Percentiles rank a stretch among this genome's conserved stretches.
Conservation (phyloP, 2,888 invertebrate species). For the Meiosimyza platycephala region DNA sequence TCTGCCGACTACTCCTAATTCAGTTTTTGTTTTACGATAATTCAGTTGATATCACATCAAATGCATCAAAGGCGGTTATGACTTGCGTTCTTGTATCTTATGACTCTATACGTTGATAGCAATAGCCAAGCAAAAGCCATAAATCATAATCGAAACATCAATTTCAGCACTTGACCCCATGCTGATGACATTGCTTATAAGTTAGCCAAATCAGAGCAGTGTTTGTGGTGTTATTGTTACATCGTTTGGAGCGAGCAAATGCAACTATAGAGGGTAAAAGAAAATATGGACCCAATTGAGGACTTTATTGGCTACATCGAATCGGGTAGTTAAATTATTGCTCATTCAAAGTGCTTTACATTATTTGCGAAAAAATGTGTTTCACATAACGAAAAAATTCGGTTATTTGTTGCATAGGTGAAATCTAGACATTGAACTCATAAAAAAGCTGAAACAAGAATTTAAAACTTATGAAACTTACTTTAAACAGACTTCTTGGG, state of each 20-base stretch:
- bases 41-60: slow-evolving; percentile 53
- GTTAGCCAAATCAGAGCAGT: not conserved
- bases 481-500: too few relatives aligned
- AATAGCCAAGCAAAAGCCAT: slow-evolving; percentile 52
- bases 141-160: slow-evolving; percentile 68
- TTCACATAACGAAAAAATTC: too few relatives aligned
- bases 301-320: slow-evolving; percentile 47
- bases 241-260: slow-evolving; percentile 36
- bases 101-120: slow-evolving; percentile 15
- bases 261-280: slow-evolving; percentile 9
- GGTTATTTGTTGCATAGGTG: too few relatives aligned
- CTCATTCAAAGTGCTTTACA: too few relatives aligned
- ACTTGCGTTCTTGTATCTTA: not conserved
- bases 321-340: not conserved
- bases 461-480: too few relatives aligned
- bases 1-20: slow-evolving; percentile 49
- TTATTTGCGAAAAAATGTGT: too few relatives aligned
- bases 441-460: too few relatives aligned
- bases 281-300: slow-evolving; percentile 40
- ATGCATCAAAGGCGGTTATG: slow-evolving; percentile 53
- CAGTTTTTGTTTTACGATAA: slow-evolving; percentile 54
- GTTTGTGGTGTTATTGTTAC: slow-evolving; percentile 47
- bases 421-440: too few relatives aligned
- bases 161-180: slow-evolving; percentile 66
- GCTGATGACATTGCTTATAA: slow-evolving; percentile 44